Base-by-base conservation (phyloP, 2,888 invertebrate species). In the Hecatera dysodea region DNA sequence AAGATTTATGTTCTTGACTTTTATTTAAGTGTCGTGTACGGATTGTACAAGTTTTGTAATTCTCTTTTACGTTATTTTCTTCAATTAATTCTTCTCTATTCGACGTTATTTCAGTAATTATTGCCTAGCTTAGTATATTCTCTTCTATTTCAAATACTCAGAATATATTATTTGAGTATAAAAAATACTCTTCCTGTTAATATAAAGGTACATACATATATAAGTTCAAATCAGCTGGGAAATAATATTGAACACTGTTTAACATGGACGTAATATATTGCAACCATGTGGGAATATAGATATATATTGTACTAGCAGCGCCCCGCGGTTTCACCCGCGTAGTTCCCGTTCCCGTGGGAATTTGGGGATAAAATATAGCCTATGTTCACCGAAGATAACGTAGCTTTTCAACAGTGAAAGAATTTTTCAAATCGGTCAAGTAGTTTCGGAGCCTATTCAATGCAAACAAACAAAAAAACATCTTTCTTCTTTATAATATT, bases 1-100 rank as follows among this genome's bases (percentile, higher is more conserved):
- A 17, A 27, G 42, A 53, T 75, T 44, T 69, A 42, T 60, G 5
- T 27, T 50, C 27, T 46, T 53, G 22, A 19, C 9, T 53, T 76
- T 39, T 53, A 12, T 56, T n/a, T 12, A 19, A 42, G 17, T 29
- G n/a, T 24, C 5, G 15, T 50, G 1, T 48, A 8, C n/a, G 15
- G 33, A 7, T 29, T 12, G 1, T 7, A 17, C 7, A 29, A 17
- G 19, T 50, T 33, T 39, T 15, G 11, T 19, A 7, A 7, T 9
- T 17, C 8, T 24, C 2, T 53, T 53, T 22, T 39, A 19, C 11
- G 8, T 44, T 8, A 44, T 44, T 22, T 9, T 44, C 15, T 9
- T 52, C 2, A 2, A 19, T 22, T 1, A 6, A 19, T 2, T 33
- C 5, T 48, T 24, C 8, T 29, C 19, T 19, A 19, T 67, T 1